phyloP scores from a whole-genome alignment of 2,888 invertebrate species.

The Phanerotoma sp. region DNA sequence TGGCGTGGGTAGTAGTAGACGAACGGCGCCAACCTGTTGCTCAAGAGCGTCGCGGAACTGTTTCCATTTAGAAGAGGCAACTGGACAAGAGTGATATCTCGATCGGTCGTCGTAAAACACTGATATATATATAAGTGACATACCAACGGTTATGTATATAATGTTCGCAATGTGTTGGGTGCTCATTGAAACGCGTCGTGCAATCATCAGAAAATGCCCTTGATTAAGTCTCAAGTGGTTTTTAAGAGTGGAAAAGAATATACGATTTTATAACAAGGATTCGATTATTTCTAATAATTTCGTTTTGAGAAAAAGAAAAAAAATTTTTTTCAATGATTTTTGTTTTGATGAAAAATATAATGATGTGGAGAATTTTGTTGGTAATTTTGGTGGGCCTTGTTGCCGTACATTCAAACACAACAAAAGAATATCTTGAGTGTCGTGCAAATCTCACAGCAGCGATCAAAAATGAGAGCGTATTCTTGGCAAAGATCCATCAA shows the following conservation, averaged over 20 bases:
- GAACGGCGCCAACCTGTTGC: conserved; percentile 58
- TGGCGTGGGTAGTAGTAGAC: conserved; percentile 49
- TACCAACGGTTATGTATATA: too few species aligned
- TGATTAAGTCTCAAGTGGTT: conserved; percentile 9
- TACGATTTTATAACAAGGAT: background rate
- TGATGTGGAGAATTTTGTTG: conserved; percentile 10
- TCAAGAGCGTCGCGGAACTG: conserved; percentile 46
- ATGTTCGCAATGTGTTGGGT: conserved; percentile 8
- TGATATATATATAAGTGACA: background rate
- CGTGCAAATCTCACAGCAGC: conserved; percentile 48
- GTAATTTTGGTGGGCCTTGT: conserved; percentile 28
- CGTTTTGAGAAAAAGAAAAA: background rate
- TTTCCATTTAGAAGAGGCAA: conserved; percentile 45
- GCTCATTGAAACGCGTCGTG: conserved; percentile 5
- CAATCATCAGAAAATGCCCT: conserved; percentile 1
- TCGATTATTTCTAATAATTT: background rate
- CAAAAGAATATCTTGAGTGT: conserved; percentile 50
- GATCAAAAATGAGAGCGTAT: conserved; percentile 49
- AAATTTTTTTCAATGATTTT: background rate
- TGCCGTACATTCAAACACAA: conserved; percentile 33
- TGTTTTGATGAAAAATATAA: background rate
- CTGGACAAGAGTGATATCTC: conserved; percentile 28
- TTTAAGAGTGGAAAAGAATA: background rate
- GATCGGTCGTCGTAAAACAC: conserved; percentile 25
- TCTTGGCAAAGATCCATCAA: conserved; percentile 43